A percentile compares a stretch with the other conserved stretches of the same genome.
phyloP scores from a whole-genome alignment of 2,797 vertebrate genomes.

The Helicolenus hilgendorfi region DNA sequence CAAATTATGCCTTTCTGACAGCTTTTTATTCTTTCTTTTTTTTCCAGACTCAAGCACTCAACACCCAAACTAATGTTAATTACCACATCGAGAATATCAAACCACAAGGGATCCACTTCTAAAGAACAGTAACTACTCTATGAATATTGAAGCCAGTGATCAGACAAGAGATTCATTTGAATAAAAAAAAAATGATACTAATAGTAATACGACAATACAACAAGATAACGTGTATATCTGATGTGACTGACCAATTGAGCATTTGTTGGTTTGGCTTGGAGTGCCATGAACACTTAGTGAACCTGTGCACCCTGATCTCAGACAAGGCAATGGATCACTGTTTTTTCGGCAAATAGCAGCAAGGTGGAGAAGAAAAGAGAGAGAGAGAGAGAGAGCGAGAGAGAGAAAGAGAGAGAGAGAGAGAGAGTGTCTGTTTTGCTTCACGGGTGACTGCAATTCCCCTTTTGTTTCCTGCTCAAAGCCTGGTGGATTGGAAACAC shows the following conservation, averaged over 20 bases:
- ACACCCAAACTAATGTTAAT: not conserved
- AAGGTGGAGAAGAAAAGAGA: not conserved
- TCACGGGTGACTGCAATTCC: conserved; percentile 65
- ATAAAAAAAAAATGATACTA: not conserved
- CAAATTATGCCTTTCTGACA: not conserved
- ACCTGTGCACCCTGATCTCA: conserved; percentile 19
- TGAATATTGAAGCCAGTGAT: not conserved
- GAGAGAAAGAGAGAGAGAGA: not conserved
- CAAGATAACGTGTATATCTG: not conserved
- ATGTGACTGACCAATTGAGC: not conserved
- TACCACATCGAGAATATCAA: not conserved
- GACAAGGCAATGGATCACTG: conserved; percentile 43
- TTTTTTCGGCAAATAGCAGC: conserved; percentile 32
- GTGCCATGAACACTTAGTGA: conserved; percentile 27
- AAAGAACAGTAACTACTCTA: not conserved
- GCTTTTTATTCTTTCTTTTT: not conserved
- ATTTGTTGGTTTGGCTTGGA: not conserved
- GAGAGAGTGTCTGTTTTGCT: conserved; percentile 54
- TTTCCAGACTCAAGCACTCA: not conserved
- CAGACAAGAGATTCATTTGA: not conserved
- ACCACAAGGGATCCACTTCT: not conserved
- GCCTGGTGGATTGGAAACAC: conserved; percentile 70
- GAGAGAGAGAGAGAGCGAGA: not conserved
- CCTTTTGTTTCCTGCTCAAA: conserved; percentile 69
- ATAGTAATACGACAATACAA: not conserved